A percentile compares a stretch with the other conserved stretches of the same genome.
These are phyloP conservation scores for Astreopora myriophthalma DNA, from an alignment of 64 coral and sea anemone genomes.

Conservation along the genomic window DNA sequence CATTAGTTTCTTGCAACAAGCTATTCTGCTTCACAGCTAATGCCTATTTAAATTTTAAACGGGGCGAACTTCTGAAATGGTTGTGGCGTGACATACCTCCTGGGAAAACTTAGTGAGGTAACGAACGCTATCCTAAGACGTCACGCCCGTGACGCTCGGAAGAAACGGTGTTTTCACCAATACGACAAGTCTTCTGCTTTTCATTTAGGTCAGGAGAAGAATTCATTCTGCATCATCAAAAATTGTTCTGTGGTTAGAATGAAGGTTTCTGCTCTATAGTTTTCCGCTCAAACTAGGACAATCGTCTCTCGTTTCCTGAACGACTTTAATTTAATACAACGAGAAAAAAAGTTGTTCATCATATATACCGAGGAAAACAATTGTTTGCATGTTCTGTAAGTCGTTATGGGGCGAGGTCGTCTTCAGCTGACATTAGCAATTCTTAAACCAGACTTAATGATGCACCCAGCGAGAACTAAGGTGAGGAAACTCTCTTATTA, in stretches of 20 bases:
- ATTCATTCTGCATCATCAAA: background rate
- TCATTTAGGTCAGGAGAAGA: no score
- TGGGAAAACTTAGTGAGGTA: background rate
- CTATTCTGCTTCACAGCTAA: background rate
- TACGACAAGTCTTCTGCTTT: no score
- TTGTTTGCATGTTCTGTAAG: background rate
- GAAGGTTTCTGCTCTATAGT: background rate
- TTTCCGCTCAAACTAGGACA: background rate
- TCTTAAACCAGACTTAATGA: constrained; percentile 91
- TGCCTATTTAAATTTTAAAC: no score
- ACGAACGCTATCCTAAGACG: background rate
- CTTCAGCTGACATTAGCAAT: constrained; percentile 91
- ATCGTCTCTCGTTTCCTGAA: no score
- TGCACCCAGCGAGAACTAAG: constrained; percentile 69
- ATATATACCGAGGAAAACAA: background rate
- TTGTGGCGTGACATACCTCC: background rate
- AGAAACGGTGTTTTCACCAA: no score
- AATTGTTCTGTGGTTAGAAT: background rate
- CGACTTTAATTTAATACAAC: no score
- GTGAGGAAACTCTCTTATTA: background rate
- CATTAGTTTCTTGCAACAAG: background rate
- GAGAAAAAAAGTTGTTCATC: no score
- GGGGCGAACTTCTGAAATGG: no score
- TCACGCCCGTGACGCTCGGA: background rate
- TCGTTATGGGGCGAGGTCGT: background rate